Base-by-base conservation (phyloP, 2,797 vertebrate genomes). In the Amblyopsis hoosieri region DNA sequence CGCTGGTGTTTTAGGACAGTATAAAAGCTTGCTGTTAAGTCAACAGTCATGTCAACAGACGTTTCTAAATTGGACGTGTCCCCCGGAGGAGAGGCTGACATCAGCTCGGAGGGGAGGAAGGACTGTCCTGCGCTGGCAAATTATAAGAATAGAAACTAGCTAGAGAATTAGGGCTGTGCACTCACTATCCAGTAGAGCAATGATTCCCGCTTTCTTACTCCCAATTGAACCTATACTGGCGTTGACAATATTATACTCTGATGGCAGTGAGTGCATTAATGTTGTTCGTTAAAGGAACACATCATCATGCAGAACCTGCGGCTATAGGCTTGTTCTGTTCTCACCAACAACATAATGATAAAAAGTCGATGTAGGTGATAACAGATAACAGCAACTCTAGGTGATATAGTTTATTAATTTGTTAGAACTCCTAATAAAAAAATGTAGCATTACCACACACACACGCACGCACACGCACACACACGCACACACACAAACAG, bases 41-140 rank as follows among this genome's bases (percentile, higher is more conserved):
- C 19, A 29, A 31, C 15, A 56, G 63, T 23, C 29, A 72, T 62
- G 74, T 72, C 62, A 66, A 60, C 62, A 69, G 46, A 29, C 47
- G 23, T 76, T 69, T 72, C 55, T 62, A 66, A 72, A 66, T 61
- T 62, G 62, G 62, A 45, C 62, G 59, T 62, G 57, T 4, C 52
- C 42, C 47, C 46, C 19, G 19, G 19, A 23, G 19, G 52, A 51
- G 51, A 5, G 52, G 4, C 23, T 45, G 33, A 59, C 23, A 19
- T 11, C n/a, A 15, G 49, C 13, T 54, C 54, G 19, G 49, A 42
- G 37, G 23, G 31, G 12, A 19, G 57, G 10, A 47, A 50, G 13
- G 5, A 23, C 23, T 47, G 66, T 50, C 47, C 58, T 14, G 29
- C 2, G 14, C 10, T 13, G 47, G 29, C 17, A 60, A 51, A 57